A percentile compares a stretch with the other conserved stretches of the same genome.
phyloP scores from a whole-genome alignment of 2,113 vertebrate genomes.

The Coptodon bakossiorum region DNA sequence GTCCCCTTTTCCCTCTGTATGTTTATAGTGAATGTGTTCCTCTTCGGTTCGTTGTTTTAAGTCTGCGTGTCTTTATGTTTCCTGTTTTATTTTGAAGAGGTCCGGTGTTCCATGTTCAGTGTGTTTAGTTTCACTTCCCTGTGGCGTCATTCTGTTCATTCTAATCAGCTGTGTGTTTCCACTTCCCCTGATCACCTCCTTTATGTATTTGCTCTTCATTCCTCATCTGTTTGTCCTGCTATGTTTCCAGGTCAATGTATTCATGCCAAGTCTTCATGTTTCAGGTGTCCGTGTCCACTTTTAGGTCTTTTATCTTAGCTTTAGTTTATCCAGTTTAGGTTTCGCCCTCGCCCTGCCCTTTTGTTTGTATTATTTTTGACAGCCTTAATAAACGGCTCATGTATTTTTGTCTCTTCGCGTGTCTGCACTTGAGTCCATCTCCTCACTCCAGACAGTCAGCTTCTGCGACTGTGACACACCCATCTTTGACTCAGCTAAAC shows the following conservation, averaged over 20 bases:
- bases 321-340: not conserved
- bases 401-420: rapidly evolving
- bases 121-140: not conserved
- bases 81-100: not conserved
- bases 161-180: not conserved
- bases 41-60: rapidly evolving
- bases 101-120: not conserved
- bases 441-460: not conserved
- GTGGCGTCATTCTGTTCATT: not conserved
- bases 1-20: rapidly evolving
- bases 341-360: not conserved
- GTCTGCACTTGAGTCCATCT: not conserved
- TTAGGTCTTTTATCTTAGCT: not conserved
- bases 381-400: rapidly evolving
- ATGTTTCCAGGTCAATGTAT: rapidly evolving
- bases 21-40: not conserved
- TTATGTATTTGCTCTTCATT: not conserved
- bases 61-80: not conserved
- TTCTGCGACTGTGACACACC: not conserved
- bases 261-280: not conserved
- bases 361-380: not conserved
- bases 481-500: not conserved
- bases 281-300: not conserved
- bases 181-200: not conserved
- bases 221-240: not conserved